phyloP scores from a whole-genome alignment of 2,888 invertebrate genomes.

The Pristionchus exspectatus region DNA sequence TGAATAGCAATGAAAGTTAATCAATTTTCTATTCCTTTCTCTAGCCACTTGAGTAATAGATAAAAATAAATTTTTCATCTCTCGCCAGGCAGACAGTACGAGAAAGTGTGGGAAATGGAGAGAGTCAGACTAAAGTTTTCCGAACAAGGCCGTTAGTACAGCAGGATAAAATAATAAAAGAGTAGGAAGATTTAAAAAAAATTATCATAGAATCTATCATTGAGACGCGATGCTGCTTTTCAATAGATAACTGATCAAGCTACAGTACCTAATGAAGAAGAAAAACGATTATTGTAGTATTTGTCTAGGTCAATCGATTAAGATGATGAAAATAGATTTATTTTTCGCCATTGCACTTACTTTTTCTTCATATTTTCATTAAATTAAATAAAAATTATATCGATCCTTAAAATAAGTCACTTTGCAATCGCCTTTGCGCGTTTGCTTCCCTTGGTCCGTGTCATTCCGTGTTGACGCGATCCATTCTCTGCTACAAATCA shows the following conservation, averaged over 20 bases:
- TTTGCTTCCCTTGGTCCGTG: not conserved
- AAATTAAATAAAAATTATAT: not conserved
- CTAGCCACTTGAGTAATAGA: too few relatives aligned
- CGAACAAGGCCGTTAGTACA: too few relatives aligned
- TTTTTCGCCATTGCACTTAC: too few relatives aligned
- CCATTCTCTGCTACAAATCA: conserved; percentile 1
- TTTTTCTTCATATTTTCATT: not conserved
- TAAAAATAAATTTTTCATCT: too few relatives aligned
- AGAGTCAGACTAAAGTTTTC: not conserved
- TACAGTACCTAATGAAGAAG: not conserved
- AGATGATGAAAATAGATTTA: not conserved
- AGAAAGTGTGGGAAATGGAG: too few relatives aligned
- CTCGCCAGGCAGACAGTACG: too few relatives aligned
- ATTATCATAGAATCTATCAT: too few relatives aligned
- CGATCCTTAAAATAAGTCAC: not conserved
- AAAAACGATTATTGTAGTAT: not conserved
- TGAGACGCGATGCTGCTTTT: too few relatives aligned
- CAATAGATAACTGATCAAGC: not conserved
- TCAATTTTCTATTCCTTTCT: too few relatives aligned
- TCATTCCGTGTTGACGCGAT: not conserved
- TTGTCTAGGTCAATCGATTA: not conserved
- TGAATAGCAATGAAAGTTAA: too few relatives aligned
- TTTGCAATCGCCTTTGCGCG: not conserved
- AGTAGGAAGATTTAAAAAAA: too few relatives aligned
- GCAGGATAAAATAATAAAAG: too few relatives aligned